Evolutionary conservation across 2,888 invertebrate genomes (phyloP).

Genomic region (Ctena decussata): DNA sequence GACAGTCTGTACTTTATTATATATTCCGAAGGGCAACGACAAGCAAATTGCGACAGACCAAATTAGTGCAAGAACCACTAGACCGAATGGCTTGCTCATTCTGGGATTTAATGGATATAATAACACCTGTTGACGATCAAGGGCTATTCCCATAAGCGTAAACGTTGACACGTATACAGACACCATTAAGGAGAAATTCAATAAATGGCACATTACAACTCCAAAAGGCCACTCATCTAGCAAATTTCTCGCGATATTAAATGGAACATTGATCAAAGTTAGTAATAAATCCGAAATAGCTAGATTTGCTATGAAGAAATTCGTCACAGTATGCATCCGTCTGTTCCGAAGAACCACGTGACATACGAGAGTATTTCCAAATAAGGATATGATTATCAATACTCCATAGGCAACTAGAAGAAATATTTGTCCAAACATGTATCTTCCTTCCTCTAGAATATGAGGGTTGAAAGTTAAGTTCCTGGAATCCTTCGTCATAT

Average conservation of each 20-base stretch:
- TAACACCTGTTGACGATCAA: conserved; percentile 87
- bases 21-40: conserved; percentile 87
- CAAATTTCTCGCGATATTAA: conserved; percentile 86
- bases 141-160: conserved; percentile 87
- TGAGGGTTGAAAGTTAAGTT: conserved; percentile 25
- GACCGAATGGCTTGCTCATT: conserved; percentile 84
- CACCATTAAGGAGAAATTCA: conserved; percentile 87
- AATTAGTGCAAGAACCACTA: conserved; percentile 83
- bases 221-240: conserved; percentile 88
- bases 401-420: conserved; percentile 74
- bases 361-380: conserved; percentile 83
- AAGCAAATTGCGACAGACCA: conserved; percentile 85
- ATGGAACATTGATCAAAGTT: conserved; percentile 87
- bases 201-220: conserved; percentile 85
- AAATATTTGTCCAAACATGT: conserved; percentile 48
- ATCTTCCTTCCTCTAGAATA: conserved; percentile 24
- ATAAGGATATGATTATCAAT: conserved; percentile 76
- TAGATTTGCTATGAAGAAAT: conserved; percentile 84
- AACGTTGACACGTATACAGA: conserved; percentile 87
- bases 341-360: conserved; percentile 82
- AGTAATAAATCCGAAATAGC: conserved; percentile 82
- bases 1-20: conserved; percentile 77
- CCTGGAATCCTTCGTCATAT: conserved; percentile 22
- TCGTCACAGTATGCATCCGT: conserved; percentile 84
- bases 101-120: conserved; percentile 86